Conservation (phyloP, 2,888 invertebrate genomes). For the Apamea epomidion region DNA sequence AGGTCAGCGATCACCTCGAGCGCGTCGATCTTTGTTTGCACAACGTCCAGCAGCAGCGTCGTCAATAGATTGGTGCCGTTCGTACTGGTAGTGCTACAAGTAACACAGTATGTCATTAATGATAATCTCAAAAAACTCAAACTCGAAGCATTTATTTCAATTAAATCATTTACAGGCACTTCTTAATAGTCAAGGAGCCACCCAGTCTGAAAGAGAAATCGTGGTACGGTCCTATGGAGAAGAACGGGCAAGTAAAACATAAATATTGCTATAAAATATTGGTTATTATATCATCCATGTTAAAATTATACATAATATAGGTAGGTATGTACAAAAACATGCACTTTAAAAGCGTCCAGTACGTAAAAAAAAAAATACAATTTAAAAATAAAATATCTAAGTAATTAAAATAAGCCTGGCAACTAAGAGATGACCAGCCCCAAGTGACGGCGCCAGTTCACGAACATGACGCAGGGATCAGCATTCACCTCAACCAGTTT, state of each 20-base stretch:
- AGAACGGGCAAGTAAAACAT: not conserved
- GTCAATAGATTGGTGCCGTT: not conserved
- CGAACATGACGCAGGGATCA: too few relatives aligned
- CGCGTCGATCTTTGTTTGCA: constrained; percentile 19
- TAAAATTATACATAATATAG: too few relatives aligned
- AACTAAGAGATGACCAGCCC: too few relatives aligned
- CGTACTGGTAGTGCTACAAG: not conserved
- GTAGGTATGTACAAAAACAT: too few relatives aligned
- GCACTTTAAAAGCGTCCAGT: too few relatives aligned
- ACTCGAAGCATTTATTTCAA: too few relatives aligned
- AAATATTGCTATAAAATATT: not conserved
- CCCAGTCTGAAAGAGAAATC: not conserved
- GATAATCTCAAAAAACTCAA: not conserved
- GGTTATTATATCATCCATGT: too few relatives aligned
- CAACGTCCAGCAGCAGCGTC: constrained; percentile 20
- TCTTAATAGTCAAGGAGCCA: not conserved
- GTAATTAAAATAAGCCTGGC: not conserved
- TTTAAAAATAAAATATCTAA: too few relatives aligned
- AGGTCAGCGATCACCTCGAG: constrained; percentile 22
- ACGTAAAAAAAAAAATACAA: too few relatives aligned
- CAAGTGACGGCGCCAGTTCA: too few relatives aligned
- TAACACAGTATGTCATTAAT: not conserved
- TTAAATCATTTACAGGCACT: not conserved
- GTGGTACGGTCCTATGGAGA: not conserved
- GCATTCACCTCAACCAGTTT: too few relatives aligned